Evolutionary conservation across 2,113 vertebrate genomes (phyloP).

Genomic region (Noctilio leporinus): DNA sequence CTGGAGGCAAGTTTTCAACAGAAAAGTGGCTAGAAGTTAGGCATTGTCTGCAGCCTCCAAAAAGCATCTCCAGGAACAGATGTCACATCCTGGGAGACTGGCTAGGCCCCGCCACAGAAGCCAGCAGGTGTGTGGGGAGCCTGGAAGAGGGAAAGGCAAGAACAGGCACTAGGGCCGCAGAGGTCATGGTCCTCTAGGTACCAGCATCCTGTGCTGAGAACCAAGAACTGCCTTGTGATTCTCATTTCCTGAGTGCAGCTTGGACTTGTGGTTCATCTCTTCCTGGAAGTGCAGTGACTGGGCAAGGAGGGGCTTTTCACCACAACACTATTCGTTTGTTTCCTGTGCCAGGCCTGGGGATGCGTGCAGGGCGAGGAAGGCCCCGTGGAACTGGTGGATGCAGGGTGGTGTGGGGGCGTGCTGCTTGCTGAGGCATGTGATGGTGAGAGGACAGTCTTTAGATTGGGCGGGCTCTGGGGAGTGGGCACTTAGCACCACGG

Average conservation of each 20-base stretch:
- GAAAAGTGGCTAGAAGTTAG: neutral
- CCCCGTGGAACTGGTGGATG: neutral
- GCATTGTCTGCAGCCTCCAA: neutral
- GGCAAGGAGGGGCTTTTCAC: neutral
- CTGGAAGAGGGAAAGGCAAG: neutral
- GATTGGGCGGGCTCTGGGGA: neutral
- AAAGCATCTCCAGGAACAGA: neutral
- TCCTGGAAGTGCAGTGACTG: neutral
- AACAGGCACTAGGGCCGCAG: neutral
- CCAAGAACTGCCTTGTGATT: neutral
- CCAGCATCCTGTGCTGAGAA: neutral
- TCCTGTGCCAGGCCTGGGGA: neutral
- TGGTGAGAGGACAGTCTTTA: neutral
- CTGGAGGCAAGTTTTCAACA: neutral
- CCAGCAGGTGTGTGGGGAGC: neutral
- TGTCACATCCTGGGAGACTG: neutral
- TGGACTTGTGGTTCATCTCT: neutral
- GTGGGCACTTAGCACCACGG: neutral
- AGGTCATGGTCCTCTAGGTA: neutral
- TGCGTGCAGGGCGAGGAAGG: neutral
- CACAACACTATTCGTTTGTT: neutral
- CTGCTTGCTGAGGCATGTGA: rapidly evolving
- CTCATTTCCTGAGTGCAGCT: neutral
- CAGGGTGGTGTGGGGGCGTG: neutral
- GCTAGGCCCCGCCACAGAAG: neutral